A percentile compares a stretch with the other conserved stretches of the same genome.
Evolutionary conservation across 1,140 invertebrate genomes (phyloP).

Genomic region (Meloidogyne chitwoodi): DNA sequence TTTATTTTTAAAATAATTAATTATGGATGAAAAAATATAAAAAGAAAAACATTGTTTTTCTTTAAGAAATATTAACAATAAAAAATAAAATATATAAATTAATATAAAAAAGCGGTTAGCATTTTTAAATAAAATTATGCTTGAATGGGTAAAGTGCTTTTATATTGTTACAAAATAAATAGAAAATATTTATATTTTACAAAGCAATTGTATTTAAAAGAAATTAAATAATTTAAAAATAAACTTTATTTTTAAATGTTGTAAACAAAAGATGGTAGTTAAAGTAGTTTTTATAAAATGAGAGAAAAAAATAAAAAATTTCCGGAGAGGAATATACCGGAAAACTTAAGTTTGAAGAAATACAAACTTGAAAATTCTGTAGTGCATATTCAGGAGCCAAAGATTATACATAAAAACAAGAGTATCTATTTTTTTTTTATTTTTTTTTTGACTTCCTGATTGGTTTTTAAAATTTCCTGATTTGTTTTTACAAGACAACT

Average conservation of each 20-base stretch:
- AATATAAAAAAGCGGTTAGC: background rate
- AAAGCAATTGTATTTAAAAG: background rate
- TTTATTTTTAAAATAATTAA: background rate
- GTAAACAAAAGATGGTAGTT: background rate
- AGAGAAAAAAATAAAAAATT: too few relatives aligned
- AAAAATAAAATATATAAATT: background rate
- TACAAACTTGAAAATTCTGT: too few relatives aligned
- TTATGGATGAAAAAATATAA: background rate
- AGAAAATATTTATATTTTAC: background rate
- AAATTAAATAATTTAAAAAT: background rate
- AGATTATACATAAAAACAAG: too few relatives aligned
- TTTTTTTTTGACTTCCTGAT: too few relatives aligned
- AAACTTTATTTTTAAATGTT: background rate
- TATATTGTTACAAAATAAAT: background rate
- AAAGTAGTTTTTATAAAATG: background rate
- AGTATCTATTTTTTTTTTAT: too few relatives aligned
- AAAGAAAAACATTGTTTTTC: background rate
- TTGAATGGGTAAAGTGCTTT: background rate
- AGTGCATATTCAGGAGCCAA: too few relatives aligned
- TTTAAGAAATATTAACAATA: background rate
- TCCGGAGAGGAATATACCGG: too few relatives aligned
- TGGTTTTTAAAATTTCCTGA: too few relatives aligned
- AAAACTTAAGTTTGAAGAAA: too few relatives aligned
- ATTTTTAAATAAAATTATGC: background rate
- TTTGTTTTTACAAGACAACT: too few relatives aligned